phyloP scores from a whole-genome alignment of 1,140 invertebrate species.

The Tetragonula clypearis region DNA sequence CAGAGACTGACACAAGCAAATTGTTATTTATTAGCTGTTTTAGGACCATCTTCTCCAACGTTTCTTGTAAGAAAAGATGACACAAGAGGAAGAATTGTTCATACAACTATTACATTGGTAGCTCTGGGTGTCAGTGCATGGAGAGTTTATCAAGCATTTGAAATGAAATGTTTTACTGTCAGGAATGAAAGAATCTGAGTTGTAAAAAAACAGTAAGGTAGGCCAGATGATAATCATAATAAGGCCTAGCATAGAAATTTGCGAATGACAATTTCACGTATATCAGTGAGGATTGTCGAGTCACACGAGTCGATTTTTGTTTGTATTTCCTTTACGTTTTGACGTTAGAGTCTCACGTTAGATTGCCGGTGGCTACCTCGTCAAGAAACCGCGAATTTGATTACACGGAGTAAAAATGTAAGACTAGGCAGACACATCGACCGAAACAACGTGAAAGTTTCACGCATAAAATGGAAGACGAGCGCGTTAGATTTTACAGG shows the following conservation, averaged over 20 bases:
- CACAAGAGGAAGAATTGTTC: conserved; percentile 84
- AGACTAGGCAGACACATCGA: not conserved
- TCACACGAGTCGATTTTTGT: conserved; percentile 26
- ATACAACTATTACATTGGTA: conserved; percentile 84
- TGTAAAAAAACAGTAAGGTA: conserved; percentile 60
- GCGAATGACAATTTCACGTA: conserved; percentile 57
- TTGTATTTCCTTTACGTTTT: conserved; percentile 44
- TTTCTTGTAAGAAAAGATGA: conserved; percentile 86
- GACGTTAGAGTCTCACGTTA: not conserved
- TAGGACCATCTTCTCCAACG: conserved; percentile 84
- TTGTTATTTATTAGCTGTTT: conserved; percentile 82
- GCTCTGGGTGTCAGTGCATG: conserved; percentile 84
- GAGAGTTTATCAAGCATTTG: conserved; percentile 83
- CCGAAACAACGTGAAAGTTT: not conserved
- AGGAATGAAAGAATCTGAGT: conserved; percentile 44
- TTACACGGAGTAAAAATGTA: not conserved
- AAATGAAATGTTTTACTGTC: conserved; percentile 77
- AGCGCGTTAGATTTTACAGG: not conserved
- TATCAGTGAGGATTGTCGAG: conserved; percentile 42
- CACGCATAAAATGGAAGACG: not conserved
- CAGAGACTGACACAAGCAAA: conserved; percentile 84
- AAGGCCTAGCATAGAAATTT: conserved; percentile 52
- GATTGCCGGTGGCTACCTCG: not conserved
- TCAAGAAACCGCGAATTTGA: not conserved
- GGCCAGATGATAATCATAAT: conserved; percentile 48